These are phyloP conservation scores for Pelobates fuscus DNA, from an alignment of 2,113 vertebrate genomes.

Conservation along the genomic window DNA sequence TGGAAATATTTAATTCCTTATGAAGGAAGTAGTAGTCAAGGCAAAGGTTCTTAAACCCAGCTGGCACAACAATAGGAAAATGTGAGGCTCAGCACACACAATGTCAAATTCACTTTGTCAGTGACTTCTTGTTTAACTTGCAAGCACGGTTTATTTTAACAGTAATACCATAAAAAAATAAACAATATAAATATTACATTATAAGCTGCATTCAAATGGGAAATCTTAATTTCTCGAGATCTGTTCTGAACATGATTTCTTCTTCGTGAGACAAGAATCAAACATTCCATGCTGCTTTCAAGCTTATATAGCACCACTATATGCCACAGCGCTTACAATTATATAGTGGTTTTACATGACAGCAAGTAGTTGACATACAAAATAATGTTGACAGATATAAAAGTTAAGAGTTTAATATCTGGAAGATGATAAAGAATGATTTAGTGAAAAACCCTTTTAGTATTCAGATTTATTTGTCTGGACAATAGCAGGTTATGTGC, in stretches of 20 bases:
- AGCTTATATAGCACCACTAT: no score
- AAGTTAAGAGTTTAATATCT: no score
- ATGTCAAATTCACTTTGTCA: constrained; percentile 45
- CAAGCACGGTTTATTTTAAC: constrained; percentile 51
- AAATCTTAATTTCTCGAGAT: constrained; percentile 9
- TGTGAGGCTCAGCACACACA: constrained; percentile 43
- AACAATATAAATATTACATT: constrained; percentile 42
- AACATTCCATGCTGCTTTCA: no score
- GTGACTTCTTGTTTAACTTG: constrained; percentile 44
- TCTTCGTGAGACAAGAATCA: not conserved
- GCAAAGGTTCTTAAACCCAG: constrained; percentile 52
- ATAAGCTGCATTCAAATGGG: constrained; percentile 38
- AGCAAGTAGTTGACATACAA: no score
- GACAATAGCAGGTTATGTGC: no score
- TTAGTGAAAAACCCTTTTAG: no score
- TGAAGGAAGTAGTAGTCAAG: constrained; percentile 15
- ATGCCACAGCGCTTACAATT: no score
- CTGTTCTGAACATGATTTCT: constrained; percentile 22
- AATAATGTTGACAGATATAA: no score
- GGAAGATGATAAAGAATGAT: no score
- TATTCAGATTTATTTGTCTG: no score
- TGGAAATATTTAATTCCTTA: constrained; percentile 13
- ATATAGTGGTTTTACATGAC: no score
- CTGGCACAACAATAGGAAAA: constrained; percentile 60
- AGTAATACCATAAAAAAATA: constrained; percentile 48